Conservation (phyloP, 23 tunicate genomes). For the Botrylloides violaceus region DNA sequence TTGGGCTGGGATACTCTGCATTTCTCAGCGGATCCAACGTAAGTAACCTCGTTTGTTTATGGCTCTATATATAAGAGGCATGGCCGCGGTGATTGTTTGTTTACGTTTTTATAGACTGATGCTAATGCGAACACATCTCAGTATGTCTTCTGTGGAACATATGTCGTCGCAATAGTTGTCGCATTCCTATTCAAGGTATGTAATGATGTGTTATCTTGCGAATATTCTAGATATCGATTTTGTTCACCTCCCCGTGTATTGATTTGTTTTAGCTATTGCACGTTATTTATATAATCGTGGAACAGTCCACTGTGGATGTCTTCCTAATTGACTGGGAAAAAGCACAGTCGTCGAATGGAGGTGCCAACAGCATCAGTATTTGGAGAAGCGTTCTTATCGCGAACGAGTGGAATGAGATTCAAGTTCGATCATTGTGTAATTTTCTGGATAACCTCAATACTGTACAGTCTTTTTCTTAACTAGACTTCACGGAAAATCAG, state of each 20-base stretch:
- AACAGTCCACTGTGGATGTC: constrained; percentile 66
- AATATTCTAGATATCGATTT: too few species aligned
- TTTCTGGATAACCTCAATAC: too few species aligned
- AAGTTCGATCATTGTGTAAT: constrained; percentile 40
- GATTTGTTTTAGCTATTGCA: constrained; percentile 33
- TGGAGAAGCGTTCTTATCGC: constrained; percentile 94
- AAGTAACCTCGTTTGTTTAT: too few species aligned
- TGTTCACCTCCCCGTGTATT: too few species aligned
- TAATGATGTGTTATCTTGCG: too few species aligned
- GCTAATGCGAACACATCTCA: too few species aligned
- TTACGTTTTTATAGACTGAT: too few species aligned
- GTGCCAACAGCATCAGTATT: constrained; percentile 50
- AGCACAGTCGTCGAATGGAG: constrained; percentile 32
- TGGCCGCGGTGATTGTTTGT: too few species aligned
- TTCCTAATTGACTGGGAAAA: constrained; percentile 95
- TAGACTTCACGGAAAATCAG: constrained; percentile 63
- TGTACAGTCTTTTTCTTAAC: neutral
- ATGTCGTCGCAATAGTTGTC: constrained; percentile 24
- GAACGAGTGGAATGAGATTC: constrained; percentile 99
- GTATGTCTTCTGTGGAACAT: neutral
- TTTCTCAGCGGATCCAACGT: constrained; percentile 28
- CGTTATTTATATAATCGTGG: constrained; percentile 39
- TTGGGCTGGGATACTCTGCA: constrained; percentile 50
- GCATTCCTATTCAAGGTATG: constrained; percentile 77
- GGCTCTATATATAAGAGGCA: too few species aligned